Conservation (phyloP, 2,113 vertebrate species). For the Phalacrocorax carbo region DNA sequence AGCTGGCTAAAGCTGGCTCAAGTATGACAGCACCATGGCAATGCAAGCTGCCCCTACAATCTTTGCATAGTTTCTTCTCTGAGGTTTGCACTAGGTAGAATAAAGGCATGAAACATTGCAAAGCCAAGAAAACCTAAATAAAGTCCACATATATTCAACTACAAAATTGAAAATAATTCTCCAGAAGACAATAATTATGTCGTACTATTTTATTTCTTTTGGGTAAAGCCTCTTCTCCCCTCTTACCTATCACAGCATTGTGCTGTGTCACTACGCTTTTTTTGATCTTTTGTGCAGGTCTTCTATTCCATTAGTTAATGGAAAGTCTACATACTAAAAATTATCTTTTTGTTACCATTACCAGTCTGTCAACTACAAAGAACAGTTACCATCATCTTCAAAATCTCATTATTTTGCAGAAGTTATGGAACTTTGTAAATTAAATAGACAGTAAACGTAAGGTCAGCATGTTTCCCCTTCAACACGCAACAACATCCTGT, state of each 20-base stretch:
- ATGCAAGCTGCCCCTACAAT: background rate
- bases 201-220: background rate
- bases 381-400: background rate
- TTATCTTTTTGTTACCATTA: background rate
- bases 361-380: background rate
- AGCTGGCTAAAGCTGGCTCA: background rate
- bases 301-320: background rate
- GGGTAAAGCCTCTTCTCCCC: background rate
- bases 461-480: background rate
- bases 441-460: background rate
- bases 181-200: background rate
- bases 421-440: background rate
- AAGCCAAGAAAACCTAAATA: background rate
- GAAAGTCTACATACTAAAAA: background rate
- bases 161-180: background rate
- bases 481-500: background rate
- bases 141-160: background rate
- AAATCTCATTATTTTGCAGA: background rate
- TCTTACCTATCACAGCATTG: background rate
- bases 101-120: background rate
- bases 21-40: background rate
- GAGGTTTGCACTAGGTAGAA: background rate
- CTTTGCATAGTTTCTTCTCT: background rate
- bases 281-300: background rate
- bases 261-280: background rate